Evolutionary conservation across 1,140 invertebrate species (phyloP), one percentile per base, ranked within the genome.

Genomic region (Melitaea cinxia): DNA sequence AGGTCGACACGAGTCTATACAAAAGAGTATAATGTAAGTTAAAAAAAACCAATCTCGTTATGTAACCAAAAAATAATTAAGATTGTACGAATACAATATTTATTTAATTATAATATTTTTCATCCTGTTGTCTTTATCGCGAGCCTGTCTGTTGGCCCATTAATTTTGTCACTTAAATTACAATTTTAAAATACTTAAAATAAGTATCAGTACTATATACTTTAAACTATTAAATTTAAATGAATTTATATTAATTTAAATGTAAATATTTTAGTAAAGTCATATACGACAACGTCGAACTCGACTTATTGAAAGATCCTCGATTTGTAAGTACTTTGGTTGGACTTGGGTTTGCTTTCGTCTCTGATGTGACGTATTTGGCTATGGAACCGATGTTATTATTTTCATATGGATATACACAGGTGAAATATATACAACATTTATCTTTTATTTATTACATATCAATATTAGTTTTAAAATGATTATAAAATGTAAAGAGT

Each of bases 361-460:
- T 90, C 0, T 88, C 88, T 2, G 88, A 90, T 39, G 85, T 90
- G 0, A 88, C 85, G 0, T 90, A 90, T 24, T 64, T 90, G 17
- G 88, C 88, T 2, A 87, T 90, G 88, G 88, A 90, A 65, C 88
- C 85, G 0, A 88, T 83, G 81, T 58, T 90, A 5, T 60, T 90
- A 6, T 90, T 90, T 57, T 90, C 84, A 1, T 90, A 90, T 59
- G 78, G 78, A 71, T 90, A 85, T 57, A 76, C 76, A 10, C 70
- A 90, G 80, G 88, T 90, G 74, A 73, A 7, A 45, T 54, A 28
- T 62, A 66, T n/a, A n/a, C n/a, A 26, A 26, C 24, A 26, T 26
- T 26, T 26, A 26, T 6, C 24, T 26, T 26, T 4, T 4, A 26
- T 6, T 33, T 33, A 33, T 33, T 33, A 28, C 26, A 28, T 28